These are phyloP conservation scores for Netelia melanura DNA, from an alignment of 2,888 invertebrate species.

Conservation along the genomic window DNA sequence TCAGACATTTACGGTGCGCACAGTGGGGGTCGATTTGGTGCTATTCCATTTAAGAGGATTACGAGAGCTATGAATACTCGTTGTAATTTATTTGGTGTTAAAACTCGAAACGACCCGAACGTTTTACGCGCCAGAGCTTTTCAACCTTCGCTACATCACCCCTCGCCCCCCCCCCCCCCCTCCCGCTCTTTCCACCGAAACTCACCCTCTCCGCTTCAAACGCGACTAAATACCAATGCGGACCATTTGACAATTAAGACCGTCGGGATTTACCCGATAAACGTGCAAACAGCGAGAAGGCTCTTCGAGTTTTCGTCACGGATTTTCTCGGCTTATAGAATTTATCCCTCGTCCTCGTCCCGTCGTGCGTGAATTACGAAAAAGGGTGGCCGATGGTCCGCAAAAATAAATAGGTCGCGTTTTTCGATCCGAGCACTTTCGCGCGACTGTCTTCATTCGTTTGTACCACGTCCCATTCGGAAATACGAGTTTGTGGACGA, in stretches of 20 bases:
- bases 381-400: not conserved
- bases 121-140: constrained; percentile 43
- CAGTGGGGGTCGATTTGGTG: constrained; percentile 26
- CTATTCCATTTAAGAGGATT: constrained; percentile 43
- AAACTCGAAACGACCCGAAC: constrained; percentile 35
- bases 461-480: not conserved
- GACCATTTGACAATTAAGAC: constrained; percentile 34
- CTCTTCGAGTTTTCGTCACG: constrained; percentile 21
- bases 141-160: constrained; percentile 16
- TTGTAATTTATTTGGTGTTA: constrained; percentile 41
- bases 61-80: constrained; percentile 22
- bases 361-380: constrained; percentile 6
- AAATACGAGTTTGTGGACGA: not conserved
- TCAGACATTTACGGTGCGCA: not conserved
- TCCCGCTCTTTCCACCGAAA: not conserved
- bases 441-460: constrained; percentile 15
- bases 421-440: not conserved
- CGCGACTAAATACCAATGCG: constrained; percentile 41
- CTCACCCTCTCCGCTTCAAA: not conserved
- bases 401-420: not conserved
- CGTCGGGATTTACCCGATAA: not conserved
- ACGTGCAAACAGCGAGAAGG: not conserved
- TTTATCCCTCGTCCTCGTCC: not conserved
- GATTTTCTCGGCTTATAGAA: constrained; percentile 11
- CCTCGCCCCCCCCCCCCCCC: not conserved